phyloP scores from a whole-genome alignment of 92 coral and sea anemone genomes.

The Parazoanthus atlanticus region DNA sequence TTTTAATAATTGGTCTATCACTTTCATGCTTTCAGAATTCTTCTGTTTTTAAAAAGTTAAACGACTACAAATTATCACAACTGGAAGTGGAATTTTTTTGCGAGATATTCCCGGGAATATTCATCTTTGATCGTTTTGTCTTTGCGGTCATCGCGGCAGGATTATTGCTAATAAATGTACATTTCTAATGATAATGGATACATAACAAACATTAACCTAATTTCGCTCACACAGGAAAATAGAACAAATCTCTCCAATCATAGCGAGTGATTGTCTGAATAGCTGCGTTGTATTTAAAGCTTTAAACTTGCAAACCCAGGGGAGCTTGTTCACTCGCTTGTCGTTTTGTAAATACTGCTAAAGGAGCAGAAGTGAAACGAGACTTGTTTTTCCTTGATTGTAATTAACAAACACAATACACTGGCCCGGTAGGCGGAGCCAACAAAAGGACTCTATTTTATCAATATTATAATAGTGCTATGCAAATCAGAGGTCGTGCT shows the following conservation, averaged over 20 bases:
- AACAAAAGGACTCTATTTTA: slow-evolving; percentile 38
- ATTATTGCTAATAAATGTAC: slow-evolving; percentile 40
- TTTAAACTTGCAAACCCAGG: slow-evolving; percentile 41
- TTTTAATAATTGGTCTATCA: neutral
- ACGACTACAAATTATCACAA: neutral
- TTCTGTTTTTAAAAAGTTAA: neutral
- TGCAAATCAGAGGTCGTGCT: slow-evolving; percentile 32
- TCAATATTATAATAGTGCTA: slow-evolving; percentile 30
- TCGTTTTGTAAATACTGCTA: slow-evolving; percentile 37
- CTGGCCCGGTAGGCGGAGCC: slow-evolving; percentile 56
- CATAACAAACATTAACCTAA: slow-evolving; percentile 3
- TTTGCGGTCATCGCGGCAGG: slow-evolving; percentile 44
- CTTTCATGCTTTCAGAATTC: slow-evolving; percentile 4
- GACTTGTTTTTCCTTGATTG: slow-evolving; percentile 30
- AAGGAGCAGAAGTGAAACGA: slow-evolving; percentile 32
- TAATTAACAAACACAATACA: slow-evolving; percentile 64
- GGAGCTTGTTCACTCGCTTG: slow-evolving; percentile 35
- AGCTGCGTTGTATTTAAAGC: slow-evolving; percentile 34
- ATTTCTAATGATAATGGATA: slow-evolving; percentile 30
- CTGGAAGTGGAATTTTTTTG: slow-evolving; percentile 3
- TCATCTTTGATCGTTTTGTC: slow-evolving; percentile 3
- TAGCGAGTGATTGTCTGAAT: slow-evolving; percentile 32
- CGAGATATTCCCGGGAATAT: slow-evolving; percentile 6
- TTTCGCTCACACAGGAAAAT: neutral
- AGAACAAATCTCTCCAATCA: neutral